phyloP scores from a whole-genome alignment of 2,888 invertebrate genomes.

The Oscheius sp. region DNA sequence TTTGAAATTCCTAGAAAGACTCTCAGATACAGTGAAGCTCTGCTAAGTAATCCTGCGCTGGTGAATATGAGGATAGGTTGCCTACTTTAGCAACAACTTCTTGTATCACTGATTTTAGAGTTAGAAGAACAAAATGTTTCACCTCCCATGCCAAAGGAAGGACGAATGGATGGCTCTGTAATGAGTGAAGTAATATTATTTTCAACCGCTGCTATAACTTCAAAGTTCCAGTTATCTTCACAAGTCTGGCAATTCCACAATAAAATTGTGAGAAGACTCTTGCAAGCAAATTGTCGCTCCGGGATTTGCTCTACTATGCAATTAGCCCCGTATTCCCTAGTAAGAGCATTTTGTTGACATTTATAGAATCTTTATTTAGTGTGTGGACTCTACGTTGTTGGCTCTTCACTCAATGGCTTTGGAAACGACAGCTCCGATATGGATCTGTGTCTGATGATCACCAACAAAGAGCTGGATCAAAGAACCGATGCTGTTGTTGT shows the following conservation, averaged over 20 bases:
- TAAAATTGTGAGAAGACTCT: conserved; percentile 60
- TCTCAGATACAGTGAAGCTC: too few relatives aligned
- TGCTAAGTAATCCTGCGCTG: too few relatives aligned
- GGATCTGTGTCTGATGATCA: conserved; percentile 90
- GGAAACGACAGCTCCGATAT: conserved; percentile 91
- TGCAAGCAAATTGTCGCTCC: conserved; percentile 63
- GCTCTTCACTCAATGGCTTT: conserved; percentile 96
- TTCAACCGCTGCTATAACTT: too few relatives aligned
- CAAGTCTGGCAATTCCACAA: conserved; percentile 71
- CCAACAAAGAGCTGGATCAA: conserved; percentile 82
- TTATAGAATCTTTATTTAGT: conserved; percentile 58
- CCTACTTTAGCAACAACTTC: too few relatives aligned
- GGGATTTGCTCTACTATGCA: conserved; percentile 69
- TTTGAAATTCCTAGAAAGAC: too few relatives aligned
- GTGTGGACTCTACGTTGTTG: conserved; percentile 85
- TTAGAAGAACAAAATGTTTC: too few relatives aligned
- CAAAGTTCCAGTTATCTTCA: conserved; percentile 63
- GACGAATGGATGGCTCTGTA: too few relatives aligned
- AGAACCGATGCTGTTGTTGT: conserved; percentile 81
- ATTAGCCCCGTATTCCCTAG: conserved; percentile 69
- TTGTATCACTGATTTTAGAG: too few relatives aligned
- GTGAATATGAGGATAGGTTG: too few relatives aligned
- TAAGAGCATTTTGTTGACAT: too few relatives aligned
- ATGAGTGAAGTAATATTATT: too few relatives aligned
- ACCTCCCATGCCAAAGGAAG: too few relatives aligned